Evolutionary conservation across 1,140 invertebrate genomes (phyloP).

Genomic region (Schlechtendalia chinensis): DNA sequence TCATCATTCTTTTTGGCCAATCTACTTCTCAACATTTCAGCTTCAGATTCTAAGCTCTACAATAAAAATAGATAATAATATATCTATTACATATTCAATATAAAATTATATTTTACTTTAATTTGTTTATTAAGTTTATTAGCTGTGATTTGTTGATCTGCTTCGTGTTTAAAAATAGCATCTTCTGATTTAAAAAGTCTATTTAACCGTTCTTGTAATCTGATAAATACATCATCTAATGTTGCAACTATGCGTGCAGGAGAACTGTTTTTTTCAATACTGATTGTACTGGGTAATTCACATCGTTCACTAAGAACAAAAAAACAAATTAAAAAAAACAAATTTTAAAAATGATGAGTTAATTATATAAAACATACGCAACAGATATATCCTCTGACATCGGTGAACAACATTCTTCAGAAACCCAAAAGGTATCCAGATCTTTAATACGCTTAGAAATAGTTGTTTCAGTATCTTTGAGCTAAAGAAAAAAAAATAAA

Average conservation of each 20-base stretch:
- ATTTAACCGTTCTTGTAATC: conserved; percentile 44
- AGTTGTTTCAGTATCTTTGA: conserved; percentile 38
- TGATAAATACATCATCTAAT: conserved; percentile 42
- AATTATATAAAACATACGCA: conserved; percentile 20
- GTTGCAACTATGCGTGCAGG: conserved; percentile 36
- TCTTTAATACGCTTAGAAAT: conserved; percentile 46
- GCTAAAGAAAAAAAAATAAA: not conserved
- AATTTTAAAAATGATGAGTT: not conserved
- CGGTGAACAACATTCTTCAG: conserved; percentile 37
- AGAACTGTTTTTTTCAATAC: conserved; percentile 44
- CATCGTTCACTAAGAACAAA: conserved; percentile 15
- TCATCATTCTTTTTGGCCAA: conserved; percentile 35
- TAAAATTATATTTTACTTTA: conserved; percentile 12
- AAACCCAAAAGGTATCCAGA: conserved; percentile 32
- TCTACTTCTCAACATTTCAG: conserved; percentile 27
- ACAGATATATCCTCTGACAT: conserved; percentile 47
- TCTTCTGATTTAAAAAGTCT: conserved; percentile 46
- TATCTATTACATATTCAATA: not conserved
- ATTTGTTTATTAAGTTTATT: conserved; percentile 29
- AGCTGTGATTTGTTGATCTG: conserved; percentile 14
- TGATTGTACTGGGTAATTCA: conserved; percentile 34
- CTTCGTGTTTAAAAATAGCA: conserved; percentile 45
- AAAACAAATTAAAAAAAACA: not conserved
- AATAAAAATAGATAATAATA: not conserved
- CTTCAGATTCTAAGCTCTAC: conserved; percentile 30